Evolutionary conservation across 2,888 invertebrate species (phyloP).

Genomic region (Microplitis manilae): DNA sequence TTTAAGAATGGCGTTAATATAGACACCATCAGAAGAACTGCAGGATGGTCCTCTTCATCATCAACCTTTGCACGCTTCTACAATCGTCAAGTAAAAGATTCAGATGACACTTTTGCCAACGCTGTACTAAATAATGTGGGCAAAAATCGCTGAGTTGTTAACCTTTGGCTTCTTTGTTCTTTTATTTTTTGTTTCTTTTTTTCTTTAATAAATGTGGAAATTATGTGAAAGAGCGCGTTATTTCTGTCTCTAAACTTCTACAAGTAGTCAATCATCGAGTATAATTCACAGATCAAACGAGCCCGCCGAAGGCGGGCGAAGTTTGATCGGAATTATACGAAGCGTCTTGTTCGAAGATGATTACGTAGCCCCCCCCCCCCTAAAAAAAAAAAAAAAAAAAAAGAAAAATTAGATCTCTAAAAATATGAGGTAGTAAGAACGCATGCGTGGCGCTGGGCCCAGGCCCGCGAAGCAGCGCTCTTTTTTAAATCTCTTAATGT

Average conservation of each 20-base stretch:
- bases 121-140: neutral
- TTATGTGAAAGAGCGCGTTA: too few relatives aligned
- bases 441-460: neutral
- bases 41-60: slow-evolving; percentile 32
- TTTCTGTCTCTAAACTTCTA: slow-evolving; percentile 4
- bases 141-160: too few relatives aligned
- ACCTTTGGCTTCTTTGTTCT: too few relatives aligned
- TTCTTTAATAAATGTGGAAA: too few relatives aligned
- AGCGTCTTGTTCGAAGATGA: neutral
- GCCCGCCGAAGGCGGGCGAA: too few relatives aligned
- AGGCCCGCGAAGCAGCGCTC: neutral
- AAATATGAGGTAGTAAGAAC: neutral
- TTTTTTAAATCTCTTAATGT: neutral
- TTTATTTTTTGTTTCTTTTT: too few relatives aligned
- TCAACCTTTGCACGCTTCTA: slow-evolving; percentile 35
- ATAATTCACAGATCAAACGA: too few relatives aligned
- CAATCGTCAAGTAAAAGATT: slow-evolving; percentile 22
- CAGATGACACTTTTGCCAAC: neutral
- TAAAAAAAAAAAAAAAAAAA: too few relatives aligned
- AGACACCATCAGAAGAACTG: slow-evolving; percentile 24
- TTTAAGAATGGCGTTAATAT: slow-evolving; percentile 35
- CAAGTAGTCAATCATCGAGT: slow-evolving; percentile 2
- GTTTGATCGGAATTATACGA: too few relatives aligned
- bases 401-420: too few relatives aligned
- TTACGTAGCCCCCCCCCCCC: too few relatives aligned